phyloP scores from a whole-genome alignment of 2,888 invertebrate genomes.

The Schizaphis graminum region DNA sequence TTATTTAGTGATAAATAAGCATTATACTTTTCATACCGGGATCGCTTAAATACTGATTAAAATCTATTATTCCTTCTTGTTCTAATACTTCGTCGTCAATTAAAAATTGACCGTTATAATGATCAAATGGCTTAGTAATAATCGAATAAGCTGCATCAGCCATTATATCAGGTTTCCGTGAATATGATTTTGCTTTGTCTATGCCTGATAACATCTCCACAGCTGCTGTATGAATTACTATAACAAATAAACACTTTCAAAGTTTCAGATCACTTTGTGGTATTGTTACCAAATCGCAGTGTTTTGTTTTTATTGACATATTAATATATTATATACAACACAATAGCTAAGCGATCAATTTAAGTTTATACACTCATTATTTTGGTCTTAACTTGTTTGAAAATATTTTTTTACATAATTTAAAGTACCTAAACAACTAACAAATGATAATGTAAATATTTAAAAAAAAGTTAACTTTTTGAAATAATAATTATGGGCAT shows the following conservation, averaged over 20 bases:
- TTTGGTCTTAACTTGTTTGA: too few relatives aligned
- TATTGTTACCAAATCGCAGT: neutral
- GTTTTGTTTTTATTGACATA: neutral
- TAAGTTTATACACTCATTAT: too few relatives aligned
- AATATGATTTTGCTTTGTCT: conserved; percentile 75
- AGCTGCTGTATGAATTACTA: conserved; percentile 93
- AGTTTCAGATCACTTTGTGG: neutral
- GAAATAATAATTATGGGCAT: too few relatives aligned
- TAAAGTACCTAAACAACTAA: too few relatives aligned
- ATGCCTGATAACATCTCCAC: conserved; percentile 90
- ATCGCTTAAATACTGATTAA: conserved; percentile 86
- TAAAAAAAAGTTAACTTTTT: too few relatives aligned
- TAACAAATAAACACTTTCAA: conserved; percentile 68
- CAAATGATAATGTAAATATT: too few relatives aligned
- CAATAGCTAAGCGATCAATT: too few relatives aligned
- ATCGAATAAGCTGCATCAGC: conserved; percentile 91
- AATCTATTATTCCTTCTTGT: conserved; percentile 84
- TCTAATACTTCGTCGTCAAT: conserved; percentile 91
- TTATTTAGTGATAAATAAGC: neutral
- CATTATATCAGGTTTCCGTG: conserved; percentile 87
- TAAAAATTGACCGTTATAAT: conserved; percentile 86
- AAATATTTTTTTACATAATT: too few relatives aligned
- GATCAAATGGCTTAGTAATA: conserved; percentile 85
- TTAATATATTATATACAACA: neutral
- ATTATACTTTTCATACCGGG: conserved; percentile 75